Evolutionary conservation across 2,797 vertebrate species (phyloP).

Genomic region (Acomys russatus): DNA sequence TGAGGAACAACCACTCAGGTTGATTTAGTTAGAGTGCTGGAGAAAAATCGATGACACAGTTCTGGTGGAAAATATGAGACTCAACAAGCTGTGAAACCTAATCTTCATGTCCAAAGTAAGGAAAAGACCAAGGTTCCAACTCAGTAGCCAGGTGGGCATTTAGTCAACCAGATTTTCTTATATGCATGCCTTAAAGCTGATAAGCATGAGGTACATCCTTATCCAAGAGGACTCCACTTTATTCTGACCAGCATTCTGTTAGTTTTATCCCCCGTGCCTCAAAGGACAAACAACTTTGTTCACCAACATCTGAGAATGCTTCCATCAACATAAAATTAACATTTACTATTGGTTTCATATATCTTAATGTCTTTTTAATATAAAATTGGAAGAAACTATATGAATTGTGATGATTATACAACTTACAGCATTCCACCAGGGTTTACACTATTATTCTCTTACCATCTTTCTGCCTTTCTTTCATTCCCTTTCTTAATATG

Average conservation of each 20-base stretch:
- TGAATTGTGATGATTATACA: background rate
- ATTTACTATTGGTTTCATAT: background rate
- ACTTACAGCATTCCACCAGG: background rate
- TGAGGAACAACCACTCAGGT: background rate
- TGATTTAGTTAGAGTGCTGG: background rate
- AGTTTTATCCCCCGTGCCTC: background rate
- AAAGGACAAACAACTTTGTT: background rate
- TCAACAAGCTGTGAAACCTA: background rate
- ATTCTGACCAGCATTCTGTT: background rate
- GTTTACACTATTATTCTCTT: background rate
- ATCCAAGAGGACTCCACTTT: background rate
- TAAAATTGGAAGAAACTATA: background rate
- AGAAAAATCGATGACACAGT: background rate
- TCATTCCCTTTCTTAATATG: background rate
- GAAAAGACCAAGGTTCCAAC: background rate
- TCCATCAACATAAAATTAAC: background rate
- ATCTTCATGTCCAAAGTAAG: background rate
- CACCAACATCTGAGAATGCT: background rate
- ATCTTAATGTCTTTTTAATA: background rate
- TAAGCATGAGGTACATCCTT: too few relatives aligned
- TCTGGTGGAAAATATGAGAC: background rate
- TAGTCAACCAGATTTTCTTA: background rate
- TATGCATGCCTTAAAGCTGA: background rate
- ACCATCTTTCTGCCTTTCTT: background rate
- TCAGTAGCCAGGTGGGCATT: background rate